Conservation (phyloP, 2,888 invertebrate genomes). For the Volucella inanis region DNA sequence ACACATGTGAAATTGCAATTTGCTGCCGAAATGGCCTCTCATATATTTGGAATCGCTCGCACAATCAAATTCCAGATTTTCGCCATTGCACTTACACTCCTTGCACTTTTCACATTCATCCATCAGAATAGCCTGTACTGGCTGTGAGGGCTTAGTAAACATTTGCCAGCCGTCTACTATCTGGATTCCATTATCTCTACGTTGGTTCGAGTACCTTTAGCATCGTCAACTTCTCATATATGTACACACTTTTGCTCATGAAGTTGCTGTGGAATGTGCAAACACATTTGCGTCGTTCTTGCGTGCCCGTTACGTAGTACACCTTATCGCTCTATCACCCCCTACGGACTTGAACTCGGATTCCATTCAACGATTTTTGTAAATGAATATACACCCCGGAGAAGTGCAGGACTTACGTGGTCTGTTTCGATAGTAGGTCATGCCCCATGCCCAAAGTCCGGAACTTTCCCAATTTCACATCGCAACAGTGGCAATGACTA, state of each 20-base stretch:
- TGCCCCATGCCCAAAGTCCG: conserved; percentile 44
- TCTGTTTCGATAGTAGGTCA: conserved; percentile 59
- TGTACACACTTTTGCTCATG: neutral
- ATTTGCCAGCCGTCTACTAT: conserved; percentile 30
- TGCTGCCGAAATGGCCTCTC: conserved; percentile 1
- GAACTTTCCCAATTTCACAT: conserved; percentile 57
- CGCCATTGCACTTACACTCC: conserved; percentile 51
- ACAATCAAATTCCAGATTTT: conserved; percentile 41
- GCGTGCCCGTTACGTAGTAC: neutral
- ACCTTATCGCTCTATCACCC: neutral
- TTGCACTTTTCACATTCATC: conserved; percentile 48
- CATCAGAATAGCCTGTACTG: conserved; percentile 15
- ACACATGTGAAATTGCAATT: conserved; percentile 1
- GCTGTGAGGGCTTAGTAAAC: conserved; percentile 31
- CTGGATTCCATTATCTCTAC: conserved; percentile 54
- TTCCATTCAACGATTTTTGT: conserved; percentile 40
- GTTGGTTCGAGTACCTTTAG: conserved; percentile 28
- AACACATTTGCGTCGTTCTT: conserved; percentile 49
- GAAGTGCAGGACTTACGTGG: conserved; percentile 48
- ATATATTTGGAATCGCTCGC: conserved; percentile 7
- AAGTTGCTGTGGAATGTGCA: conserved; percentile 39
- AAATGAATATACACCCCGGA: conserved; percentile 47
- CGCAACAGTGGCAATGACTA: neutral
- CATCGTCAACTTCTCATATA: conserved; percentile 26
- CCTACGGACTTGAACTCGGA: neutral